Base-by-base conservation (phyloP, 2,888 invertebrate genomes). In the Sisyra terminalis region DNA sequence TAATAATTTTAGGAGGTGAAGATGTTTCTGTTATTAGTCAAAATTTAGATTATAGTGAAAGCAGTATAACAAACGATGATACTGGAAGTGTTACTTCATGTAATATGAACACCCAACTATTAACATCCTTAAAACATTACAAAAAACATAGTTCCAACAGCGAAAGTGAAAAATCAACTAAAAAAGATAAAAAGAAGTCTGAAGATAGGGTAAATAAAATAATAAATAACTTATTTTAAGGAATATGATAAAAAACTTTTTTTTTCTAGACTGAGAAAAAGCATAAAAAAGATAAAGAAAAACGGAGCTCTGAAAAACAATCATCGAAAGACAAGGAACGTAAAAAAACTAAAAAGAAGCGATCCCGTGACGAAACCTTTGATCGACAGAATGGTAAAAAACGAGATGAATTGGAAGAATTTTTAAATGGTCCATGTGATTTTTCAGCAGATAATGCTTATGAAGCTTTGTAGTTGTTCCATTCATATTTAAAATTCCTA, bases 361-460 rank as follows among this genome's bases (percentile, higher is more conserved):
- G 63, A 13, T 61, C 66, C 3, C 57, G 59, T 48, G 63, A 63
- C 43, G 66, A 64, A 51, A 55, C 54, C 13, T 56, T 56, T 17
- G 63, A 62, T 16, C 58, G 59, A 36, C 50, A 53, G 53, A 55
- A 61, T 3, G 65, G 63, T 44, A 65, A 65, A 17, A 59, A 63
- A 34, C 59, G 61, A 11, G 71, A 71, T 49, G 75, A 74, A 51
- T 56, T 76, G 29, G 75, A 75, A 51, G 72, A 75, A 50, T 76
- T 77, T 56, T 56, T 76, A 6, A 74, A 73, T 56, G 68, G 69
- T 46, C 54, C 73, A 58, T 58, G 69, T 50, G 53, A 65, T 58
- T 30, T 40, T 17, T 45, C 57, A 57, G 56, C 67, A 57, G 65
- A 75, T 47, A 62, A 65, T 36, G 70, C 72, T 35, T 75, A 75